Evolutionary conservation across 2,888 invertebrate genomes (phyloP).

Genomic region (Phorcus lineatus): DNA sequence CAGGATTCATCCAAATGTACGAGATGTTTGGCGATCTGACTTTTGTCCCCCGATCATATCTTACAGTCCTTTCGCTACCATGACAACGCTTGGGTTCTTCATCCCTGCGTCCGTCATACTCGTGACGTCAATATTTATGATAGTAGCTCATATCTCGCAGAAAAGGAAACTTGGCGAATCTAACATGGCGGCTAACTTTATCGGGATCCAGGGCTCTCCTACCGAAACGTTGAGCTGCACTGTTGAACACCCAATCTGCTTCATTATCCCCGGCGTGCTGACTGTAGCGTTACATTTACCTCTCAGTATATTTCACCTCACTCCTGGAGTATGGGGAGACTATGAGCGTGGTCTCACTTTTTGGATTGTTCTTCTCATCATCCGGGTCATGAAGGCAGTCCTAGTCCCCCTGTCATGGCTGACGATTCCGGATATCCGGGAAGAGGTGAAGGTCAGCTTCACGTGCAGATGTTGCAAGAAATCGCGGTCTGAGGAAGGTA

Average conservation of each 20-base stretch:
- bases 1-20: not conserved
- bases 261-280: not conserved
- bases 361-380: not conserved
- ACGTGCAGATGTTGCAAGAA: not conserved
- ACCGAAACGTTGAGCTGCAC: not conserved
- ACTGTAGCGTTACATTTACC: conserved; percentile 8
- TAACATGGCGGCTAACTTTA: not conserved
- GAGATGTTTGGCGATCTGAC: not conserved
- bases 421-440: not conserved
- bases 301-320: not conserved
- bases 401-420: not conserved
- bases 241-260: not conserved
- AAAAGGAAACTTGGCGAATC: not conserved
- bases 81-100: not conserved
- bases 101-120: not conserved
- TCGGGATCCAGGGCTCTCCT: not conserved
- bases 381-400: not conserved
- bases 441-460: not conserved
- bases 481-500: not conserved
- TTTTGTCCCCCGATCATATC: not conserved
- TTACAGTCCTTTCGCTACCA: not conserved
- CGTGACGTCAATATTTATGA: not conserved
- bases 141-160: not conserved
- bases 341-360: not conserved
- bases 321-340: not conserved